Evolutionary conservation across 1,140 invertebrate genomes (phyloP), one percentile per base, ranked within the genome.

Genomic region (Orchestia grillus): DNA sequence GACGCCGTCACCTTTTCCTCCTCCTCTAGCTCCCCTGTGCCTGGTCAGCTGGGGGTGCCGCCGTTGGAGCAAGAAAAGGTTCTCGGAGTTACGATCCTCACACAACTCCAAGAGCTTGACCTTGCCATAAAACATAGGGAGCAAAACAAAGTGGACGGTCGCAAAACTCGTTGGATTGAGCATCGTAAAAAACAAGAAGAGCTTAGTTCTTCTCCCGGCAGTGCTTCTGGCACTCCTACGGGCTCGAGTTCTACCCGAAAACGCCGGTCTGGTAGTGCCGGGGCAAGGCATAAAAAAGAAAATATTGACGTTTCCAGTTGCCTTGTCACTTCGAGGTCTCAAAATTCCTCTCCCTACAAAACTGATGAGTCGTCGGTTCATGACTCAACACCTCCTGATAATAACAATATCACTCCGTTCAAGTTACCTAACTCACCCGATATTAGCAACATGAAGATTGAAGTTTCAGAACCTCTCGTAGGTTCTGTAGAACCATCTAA

Each of bases 101-200:
- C 95, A 42, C 96, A 97, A 44, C 92, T 97, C 47, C 94, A 97
- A 42, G 96, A 97, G 47, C 95, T 97, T 57, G 96, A 97, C 87
- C 96, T 96, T 41, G 96, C 96, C 41, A 97, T 97, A 92, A 96
- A 97, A 92, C 96, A 96, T 36, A 96, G 96, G 15, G 96, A 96
- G 57, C 96, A 96, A 40, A 96, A 96, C 77, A 96, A 96, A 62
- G 96, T 97, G 15, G 96, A 97, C 42, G 96, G 96, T 42, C 95
- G 96, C 44, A 97, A 97, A 90, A 92, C 96, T 57, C 96, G 96
- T 40, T 97, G 96, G 96, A 97, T 97, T 87, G 96, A 97, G 95
- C 96, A 97, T 53, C 96, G 96, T 94, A 96, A 91, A 16, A 90
- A 91, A 91, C 87, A 91, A 88, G 90, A 96, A 88, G 90, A 90